Evolutionary conservation across 1,140 invertebrate species (phyloP).

Genomic region (Reticulitermes speratus): DNA sequence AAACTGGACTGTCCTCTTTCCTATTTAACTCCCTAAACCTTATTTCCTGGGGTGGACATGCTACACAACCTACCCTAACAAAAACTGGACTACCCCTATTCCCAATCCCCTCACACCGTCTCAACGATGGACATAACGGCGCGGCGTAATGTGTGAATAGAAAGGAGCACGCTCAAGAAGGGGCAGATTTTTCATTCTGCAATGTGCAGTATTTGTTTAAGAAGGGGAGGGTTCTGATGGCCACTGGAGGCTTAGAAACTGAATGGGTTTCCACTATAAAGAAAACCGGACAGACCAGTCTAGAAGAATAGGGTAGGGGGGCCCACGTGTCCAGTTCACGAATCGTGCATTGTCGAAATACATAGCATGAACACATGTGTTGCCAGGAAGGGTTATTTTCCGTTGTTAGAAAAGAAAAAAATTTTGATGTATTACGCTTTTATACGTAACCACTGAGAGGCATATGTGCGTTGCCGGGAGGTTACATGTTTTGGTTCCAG

Average conservation of each 20-base stretch:
- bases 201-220: background rate
- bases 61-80: background rate
- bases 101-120: background rate
- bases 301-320: background rate
- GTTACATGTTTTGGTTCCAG: background rate
- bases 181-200: background rate
- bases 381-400: background rate
- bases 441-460: background rate
- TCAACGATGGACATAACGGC: background rate
- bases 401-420: background rate
- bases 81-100: conserved; percentile 6
- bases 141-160: background rate
- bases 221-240: background rate
- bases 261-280: background rate
- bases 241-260: background rate
- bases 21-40: background rate
- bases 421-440: background rate
- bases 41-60: background rate
- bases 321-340: background rate
- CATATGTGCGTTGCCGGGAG: background rate
- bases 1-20: conserved; percentile 10
- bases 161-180: background rate
- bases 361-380: background rate
- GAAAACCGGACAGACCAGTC: conserved; percentile 3
- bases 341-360: background rate